A percentile compares a stretch with the other conserved stretches of the same genome.
Conservation (phyloP, 1,140 invertebrate species). For the Himalopsyche phryganea region DNA sequence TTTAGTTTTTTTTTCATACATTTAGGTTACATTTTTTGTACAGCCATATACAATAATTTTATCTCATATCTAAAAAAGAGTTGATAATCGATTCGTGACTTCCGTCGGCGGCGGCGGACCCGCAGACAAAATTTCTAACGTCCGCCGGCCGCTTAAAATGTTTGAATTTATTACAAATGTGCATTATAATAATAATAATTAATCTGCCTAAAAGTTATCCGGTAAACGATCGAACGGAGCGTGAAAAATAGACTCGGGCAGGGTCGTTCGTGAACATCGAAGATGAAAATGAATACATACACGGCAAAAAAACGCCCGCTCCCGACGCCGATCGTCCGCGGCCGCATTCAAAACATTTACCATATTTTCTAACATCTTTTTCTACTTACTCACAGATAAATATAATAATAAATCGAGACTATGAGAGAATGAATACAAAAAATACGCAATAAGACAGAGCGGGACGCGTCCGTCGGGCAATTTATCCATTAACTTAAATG, state of each 20-base stretch:
- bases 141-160: background rate
- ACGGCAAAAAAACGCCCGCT: too few species aligned
- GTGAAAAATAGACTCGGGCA: background rate
- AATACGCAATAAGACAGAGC: slow-evolving; percentile 8
- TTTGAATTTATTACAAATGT: slow-evolving; percentile 6
- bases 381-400: slow-evolving; percentile 19
- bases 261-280: background rate
- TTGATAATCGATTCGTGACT: slow-evolving; percentile 2
- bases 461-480: too few species aligned
- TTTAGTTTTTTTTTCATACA: slow-evolving; percentile 33
- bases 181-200: background rate
- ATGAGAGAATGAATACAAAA: slow-evolving; percentile 32
- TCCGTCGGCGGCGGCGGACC: background rate
- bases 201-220: too few species aligned
- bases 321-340: too few species aligned
- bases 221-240: too few species aligned
- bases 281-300: background rate
- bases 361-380: slow-evolving; percentile 22
- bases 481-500: slow-evolving; percentile 29
- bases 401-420: slow-evolving; percentile 17
- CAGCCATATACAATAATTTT: slow-evolving; percentile 53
- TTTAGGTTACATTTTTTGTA: slow-evolving; percentile 51
- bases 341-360: slow-evolving; percentile 16
- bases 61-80: slow-evolving; percentile 29
- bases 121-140: too few species aligned